A percentile compares a stretch with the other conserved stretches of the same genome.
Conservation (phyloP, 2,888 invertebrate species). For the Sinhomidia bicolor region DNA sequence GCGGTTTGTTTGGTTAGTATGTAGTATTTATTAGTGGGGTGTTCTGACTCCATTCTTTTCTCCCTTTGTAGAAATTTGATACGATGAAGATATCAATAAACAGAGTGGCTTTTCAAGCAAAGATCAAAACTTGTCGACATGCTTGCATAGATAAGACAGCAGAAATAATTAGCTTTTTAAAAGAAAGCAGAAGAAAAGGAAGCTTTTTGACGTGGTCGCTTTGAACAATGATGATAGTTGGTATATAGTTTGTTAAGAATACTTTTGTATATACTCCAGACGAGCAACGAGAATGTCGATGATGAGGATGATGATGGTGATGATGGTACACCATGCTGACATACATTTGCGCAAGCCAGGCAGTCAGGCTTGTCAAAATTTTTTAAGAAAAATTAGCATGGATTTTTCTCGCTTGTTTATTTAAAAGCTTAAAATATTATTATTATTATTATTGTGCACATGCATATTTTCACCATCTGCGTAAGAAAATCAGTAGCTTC, state of each 20-base stretch:
- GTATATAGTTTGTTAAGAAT: too few relatives aligned
- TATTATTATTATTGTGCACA: too few relatives aligned
- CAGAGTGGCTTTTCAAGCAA: conserved; percentile 14
- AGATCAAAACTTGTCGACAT: conserved; percentile 38
- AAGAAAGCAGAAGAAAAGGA: background rate
- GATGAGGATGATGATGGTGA: background rate
- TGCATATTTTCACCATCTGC: conserved; percentile 60
- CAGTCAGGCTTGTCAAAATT: conserved; percentile 23
- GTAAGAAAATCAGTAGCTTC: background rate
- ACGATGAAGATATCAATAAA: conserved; percentile 59
- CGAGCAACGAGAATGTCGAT: too few relatives aligned
- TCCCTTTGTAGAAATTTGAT: conserved; percentile 12
- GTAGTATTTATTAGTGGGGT: background rate
- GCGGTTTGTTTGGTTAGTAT: too few relatives aligned
- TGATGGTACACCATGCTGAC: background rate
- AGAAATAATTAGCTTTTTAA: conserved; percentile 16
- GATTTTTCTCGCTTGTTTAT: conserved; percentile 47
- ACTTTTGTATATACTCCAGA: too few relatives aligned
- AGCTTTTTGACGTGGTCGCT: background rate
- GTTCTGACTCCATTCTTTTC: background rate
- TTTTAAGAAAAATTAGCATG: background rate
- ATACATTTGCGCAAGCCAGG: conserved; percentile 5
- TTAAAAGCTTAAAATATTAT: conserved; percentile 45
- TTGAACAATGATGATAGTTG: conserved; percentile 22
- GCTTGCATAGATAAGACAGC: background rate